Conservation (phyloP, 1,140 invertebrate genomes). For the Pristionchus pacificus region DNA sequence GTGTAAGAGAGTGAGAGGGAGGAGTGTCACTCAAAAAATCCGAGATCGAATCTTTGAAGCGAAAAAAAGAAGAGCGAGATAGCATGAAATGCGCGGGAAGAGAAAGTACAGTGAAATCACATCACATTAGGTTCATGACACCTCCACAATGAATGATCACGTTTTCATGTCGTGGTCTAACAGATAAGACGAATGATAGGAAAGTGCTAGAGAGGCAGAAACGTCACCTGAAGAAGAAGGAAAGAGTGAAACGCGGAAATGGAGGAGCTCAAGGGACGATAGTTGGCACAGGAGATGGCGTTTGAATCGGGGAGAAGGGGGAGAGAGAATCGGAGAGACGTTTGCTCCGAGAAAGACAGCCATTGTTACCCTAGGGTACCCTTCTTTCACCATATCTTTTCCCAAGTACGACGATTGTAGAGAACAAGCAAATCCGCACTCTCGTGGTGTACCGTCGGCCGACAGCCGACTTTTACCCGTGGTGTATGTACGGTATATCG, state of each 20-base stretch:
- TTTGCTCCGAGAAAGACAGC: too few species aligned
- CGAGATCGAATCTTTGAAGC: too few species aligned
- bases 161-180: background rate
- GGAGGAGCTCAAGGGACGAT: background rate
- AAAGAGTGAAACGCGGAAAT: conserved; percentile 3
- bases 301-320: too few species aligned
- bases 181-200: background rate
- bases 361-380: too few species aligned
- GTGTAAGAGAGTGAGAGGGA: background rate
- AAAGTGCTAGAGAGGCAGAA: background rate
- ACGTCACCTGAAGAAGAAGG: background rate
- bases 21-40: conserved; percentile 1
- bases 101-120: background rate
- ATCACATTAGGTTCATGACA: conserved; percentile 2
- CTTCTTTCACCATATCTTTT: too few species aligned
- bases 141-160: background rate
- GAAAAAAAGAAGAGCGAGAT: background rate
- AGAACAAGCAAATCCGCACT: too few species aligned
- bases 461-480: too few species aligned
- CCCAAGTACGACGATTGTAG: too few species aligned
- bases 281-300: background rate
- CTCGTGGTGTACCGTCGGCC: too few species aligned
- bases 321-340: too few species aligned
- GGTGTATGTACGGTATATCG: too few species aligned
- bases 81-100: background rate